These are phyloP conservation scores for Meloe dianella DNA, from an alignment of 2,888 invertebrate species.

Conservation along the genomic window DNA sequence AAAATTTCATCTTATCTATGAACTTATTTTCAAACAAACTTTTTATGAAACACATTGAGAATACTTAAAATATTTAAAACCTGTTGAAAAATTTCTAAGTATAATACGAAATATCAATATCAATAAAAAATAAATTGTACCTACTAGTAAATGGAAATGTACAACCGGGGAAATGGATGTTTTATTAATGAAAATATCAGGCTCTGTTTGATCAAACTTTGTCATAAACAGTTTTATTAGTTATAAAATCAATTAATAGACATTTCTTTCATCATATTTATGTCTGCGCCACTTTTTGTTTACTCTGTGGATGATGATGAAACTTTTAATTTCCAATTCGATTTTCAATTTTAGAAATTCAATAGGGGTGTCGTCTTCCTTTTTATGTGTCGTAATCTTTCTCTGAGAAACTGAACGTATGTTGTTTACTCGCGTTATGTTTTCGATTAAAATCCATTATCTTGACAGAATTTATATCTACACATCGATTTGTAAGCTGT, in stretches of 20 bases:
- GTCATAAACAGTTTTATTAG: neutral
- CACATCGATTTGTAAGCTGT: neutral
- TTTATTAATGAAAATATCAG: neutral
- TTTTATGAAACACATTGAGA: neutral
- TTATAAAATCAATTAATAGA: neutral
- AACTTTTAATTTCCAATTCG: neutral
- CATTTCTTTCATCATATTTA: neutral
- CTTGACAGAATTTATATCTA: slow-evolving; percentile 11
- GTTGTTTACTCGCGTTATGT: neutral
- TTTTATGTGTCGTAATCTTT: neutral
- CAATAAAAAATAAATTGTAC: too few species aligned
- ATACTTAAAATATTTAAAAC: neutral
- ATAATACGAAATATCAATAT: too few species aligned
- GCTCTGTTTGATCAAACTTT: neutral
- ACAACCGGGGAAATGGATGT: neutral
- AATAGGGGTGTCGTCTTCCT: too few species aligned
- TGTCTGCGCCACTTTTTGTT: neutral
- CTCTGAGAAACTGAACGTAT: neutral
- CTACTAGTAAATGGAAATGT: neutral
- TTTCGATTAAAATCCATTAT: slow-evolving; percentile 21
- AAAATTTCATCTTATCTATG: neutral
- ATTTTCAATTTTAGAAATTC: too few species aligned
- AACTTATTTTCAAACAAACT: neutral
- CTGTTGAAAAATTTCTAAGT: too few species aligned
- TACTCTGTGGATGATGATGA: neutral